Percentiles rank a stretch among this genome's conserved stretches.
Evolutionary conservation across 2,113 vertebrate species (phyloP).

Genomic region (Sialia sialis): DNA sequence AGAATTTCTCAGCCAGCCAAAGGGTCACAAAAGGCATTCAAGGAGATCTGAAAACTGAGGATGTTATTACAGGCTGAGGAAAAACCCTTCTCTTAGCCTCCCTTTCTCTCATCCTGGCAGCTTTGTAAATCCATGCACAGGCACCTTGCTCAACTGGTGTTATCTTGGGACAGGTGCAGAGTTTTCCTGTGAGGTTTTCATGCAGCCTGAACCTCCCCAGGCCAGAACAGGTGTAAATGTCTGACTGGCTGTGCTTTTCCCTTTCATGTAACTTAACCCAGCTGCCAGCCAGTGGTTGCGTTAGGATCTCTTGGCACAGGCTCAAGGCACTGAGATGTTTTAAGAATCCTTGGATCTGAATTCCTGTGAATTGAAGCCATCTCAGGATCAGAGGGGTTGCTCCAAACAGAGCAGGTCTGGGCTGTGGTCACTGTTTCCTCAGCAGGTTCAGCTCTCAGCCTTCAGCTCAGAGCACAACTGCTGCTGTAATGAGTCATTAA

Average conservation of each 20-base stretch:
- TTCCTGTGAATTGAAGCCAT: background rate
- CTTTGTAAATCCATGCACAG: background rate
- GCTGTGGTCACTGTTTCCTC: background rate
- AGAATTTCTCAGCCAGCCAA: background rate
- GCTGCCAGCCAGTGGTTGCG: background rate
- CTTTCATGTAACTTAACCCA: background rate
- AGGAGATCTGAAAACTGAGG: background rate
- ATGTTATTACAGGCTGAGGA: background rate
- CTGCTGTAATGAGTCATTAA: slow-evolving; percentile 14
- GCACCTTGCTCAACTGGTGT: background rate
- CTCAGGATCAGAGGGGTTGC: background rate
- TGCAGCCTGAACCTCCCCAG: background rate
- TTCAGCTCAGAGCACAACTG: slow-evolving; percentile 24
- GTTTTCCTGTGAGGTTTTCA: background rate
- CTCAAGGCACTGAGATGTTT: background rate
- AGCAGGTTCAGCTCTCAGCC: background rate
- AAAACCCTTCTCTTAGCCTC: background rate
- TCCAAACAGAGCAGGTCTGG: background rate
- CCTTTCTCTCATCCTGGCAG: background rate
- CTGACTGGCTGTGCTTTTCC: background rate
- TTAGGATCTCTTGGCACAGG: background rate
- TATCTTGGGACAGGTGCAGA: background rate
- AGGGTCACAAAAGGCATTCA: background rate
- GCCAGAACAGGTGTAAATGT: background rate
- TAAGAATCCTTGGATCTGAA: background rate